Evolutionary conservation across 2,113 vertebrate species (phyloP).

Genomic region (Anarhynchus alexandrinus): DNA sequence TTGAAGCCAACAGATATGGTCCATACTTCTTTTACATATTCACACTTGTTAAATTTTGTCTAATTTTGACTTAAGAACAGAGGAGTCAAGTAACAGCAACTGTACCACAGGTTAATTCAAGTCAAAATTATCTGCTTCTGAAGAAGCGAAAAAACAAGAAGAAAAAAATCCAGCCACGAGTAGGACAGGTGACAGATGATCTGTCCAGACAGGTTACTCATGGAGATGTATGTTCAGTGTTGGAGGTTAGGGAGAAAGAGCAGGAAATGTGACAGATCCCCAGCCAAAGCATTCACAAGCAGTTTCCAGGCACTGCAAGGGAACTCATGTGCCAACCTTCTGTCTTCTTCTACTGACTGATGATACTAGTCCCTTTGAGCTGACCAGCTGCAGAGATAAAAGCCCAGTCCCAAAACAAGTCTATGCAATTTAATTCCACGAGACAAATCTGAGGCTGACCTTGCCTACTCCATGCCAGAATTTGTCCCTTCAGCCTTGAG

Average conservation of each 20-base stretch:
- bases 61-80: not conserved
- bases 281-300: not conserved
- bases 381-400: not conserved
- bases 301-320: not conserved
- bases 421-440: not conserved
- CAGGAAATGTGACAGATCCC: not conserved
- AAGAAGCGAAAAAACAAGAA: not conserved
- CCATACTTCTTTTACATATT: not conserved
- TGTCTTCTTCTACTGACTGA: not conserved
- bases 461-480: not conserved
- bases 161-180: not conserved
- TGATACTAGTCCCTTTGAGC: not conserved
- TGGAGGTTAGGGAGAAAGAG: not conserved
- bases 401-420: not conserved
- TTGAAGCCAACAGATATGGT: not conserved
- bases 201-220: not conserved
- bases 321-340: not conserved
- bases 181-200: rapidly evolving
- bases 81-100: not conserved
- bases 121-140: not conserved
- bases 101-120: not conserved
- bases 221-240: not conserved
- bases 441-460: not conserved
- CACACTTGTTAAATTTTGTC: not conserved
- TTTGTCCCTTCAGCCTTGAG: not conserved